Conservation (phyloP, 1,140 invertebrate species). For the Copidosoma floridanum region DNA sequence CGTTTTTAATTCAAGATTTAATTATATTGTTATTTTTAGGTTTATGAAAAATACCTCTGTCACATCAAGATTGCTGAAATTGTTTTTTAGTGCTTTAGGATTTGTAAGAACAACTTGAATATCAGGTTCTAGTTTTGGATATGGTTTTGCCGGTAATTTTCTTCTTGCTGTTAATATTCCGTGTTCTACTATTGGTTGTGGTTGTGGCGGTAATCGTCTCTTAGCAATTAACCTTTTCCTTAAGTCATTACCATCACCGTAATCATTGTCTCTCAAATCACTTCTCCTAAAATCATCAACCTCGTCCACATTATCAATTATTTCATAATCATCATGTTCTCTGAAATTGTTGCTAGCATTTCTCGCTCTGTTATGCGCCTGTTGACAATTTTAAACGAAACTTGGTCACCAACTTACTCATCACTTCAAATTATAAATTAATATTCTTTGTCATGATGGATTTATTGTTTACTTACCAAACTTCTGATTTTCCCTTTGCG, state of each 20-base stretch:
- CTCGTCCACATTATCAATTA: no score
- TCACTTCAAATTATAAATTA: no score
- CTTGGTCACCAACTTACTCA: no score
- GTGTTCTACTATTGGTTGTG: neutral
- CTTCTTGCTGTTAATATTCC: slow-evolving; percentile 16
- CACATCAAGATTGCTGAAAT: slow-evolving; percentile 22
- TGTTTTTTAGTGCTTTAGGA: slow-evolving; percentile 28
- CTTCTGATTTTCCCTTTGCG: slow-evolving; percentile 30
- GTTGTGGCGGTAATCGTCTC: neutral
- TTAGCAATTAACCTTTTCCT: slow-evolving; percentile 38
- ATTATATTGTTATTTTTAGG: no score
- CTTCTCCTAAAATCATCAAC: no score
- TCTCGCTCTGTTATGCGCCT: slow-evolving; percentile 22
- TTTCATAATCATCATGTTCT: no score
- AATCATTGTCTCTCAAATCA: no score
- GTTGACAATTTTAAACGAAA: no score
- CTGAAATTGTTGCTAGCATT: no score
- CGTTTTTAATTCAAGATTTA: neutral
- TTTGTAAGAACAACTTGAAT: slow-evolving; percentile 52
- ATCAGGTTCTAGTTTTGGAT: slow-evolving; percentile 35
- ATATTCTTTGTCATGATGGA: no score
- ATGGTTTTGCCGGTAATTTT: slow-evolving; percentile 20
- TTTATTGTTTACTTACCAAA: no score
- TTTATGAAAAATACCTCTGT: slow-evolving; percentile 30
- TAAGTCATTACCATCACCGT: slow-evolving; percentile 44